Percentiles rank a stretch among this genome's conserved stretches.
These are phyloP conservation scores for Entomyzon cyanotis DNA, from an alignment of 2,113 vertebrate species.

Conservation along the genomic window DNA sequence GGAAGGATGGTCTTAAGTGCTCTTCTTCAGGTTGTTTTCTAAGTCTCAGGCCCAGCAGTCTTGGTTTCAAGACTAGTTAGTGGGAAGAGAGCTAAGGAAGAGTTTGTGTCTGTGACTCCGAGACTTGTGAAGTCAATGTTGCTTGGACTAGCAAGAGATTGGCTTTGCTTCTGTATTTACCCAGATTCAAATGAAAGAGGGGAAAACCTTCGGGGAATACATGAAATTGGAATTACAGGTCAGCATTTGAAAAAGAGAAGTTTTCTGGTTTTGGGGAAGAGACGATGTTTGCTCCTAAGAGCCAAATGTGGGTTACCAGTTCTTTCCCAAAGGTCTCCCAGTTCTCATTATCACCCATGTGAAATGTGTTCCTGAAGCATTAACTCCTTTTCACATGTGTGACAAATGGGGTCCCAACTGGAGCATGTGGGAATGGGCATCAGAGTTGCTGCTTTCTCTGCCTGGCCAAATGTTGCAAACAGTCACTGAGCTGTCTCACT, in stretches of 20 bases:
- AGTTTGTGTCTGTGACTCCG: not conserved
- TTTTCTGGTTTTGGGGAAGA: not conserved
- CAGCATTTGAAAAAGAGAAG: not conserved
- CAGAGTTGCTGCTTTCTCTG: not conserved
- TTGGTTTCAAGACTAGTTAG: slow-evolving; percentile 9
- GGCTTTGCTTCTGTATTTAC: slow-evolving; percentile 6
- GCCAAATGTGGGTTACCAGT: not conserved
- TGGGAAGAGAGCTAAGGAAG: not conserved
- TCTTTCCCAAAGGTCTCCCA: not conserved
- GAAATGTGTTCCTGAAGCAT: not conserved
- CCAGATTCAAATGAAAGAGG: not conserved
- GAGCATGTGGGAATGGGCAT: not conserved
- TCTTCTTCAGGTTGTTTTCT: not conserved
- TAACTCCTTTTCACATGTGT: not conserved
- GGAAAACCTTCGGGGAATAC: not conserved
- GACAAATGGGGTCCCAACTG: not conserved
- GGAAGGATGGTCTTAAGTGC: not conserved
- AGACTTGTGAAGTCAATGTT: not conserved
- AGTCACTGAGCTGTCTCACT: not conserved
- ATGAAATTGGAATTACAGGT: not conserved
- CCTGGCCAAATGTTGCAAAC: not conserved
- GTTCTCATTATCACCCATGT: not conserved
- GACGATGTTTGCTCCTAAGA: not conserved
- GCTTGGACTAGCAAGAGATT: slow-evolving; percentile 19
- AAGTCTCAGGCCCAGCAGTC: not conserved